A percentile compares a stretch with the other conserved stretches of the same genome.
phyloP scores from a whole-genome alignment of 1,140 invertebrate species.

The Diabrotica virgifera region DNA sequence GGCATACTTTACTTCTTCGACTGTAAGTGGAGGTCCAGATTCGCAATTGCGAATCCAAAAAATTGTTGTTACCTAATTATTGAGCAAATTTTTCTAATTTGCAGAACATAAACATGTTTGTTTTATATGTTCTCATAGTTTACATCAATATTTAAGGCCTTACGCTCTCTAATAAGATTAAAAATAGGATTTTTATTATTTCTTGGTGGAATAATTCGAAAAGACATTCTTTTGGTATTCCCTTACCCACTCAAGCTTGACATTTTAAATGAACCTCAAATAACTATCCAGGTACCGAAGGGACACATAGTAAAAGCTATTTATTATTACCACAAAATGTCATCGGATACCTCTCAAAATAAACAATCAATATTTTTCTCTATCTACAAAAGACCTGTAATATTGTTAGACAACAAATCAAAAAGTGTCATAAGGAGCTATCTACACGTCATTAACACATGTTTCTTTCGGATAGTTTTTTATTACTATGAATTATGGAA shows the following conservation, averaged over 20 bases:
- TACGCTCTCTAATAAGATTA: too few relatives aligned
- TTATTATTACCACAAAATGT: constrained; percentile 29
- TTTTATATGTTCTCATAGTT: too few relatives aligned
- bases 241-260: constrained; percentile 7
- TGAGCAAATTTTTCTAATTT: too few relatives aligned
- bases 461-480: constrained; percentile 17
- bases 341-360: constrained; percentile 21
- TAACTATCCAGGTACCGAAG: constrained; percentile 1
- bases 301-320: constrained; percentile 14
- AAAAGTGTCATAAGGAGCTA: constrained; percentile 26
- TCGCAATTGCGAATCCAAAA: too few relatives aligned
- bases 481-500: too few relatives aligned
- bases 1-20: too few relatives aligned
- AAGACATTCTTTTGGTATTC: neutral
- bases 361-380: constrained; percentile 29
- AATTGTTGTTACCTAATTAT: too few relatives aligned
- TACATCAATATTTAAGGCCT: too few relatives aligned
- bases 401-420: constrained; percentile 31
- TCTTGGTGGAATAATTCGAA: neutral
- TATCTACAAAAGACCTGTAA: constrained; percentile 24
- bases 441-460: constrained; percentile 34
- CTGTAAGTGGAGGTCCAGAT: too few relatives aligned
- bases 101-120: too few relatives aligned
- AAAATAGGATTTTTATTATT: too few relatives aligned
- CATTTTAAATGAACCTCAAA: constrained; percentile 6